Percentiles rank a stretch among this genome's conserved stretches.
phyloP scores from a whole-genome alignment of 1,140 invertebrate species.

The Macrosteles quadrilineatus region DNA sequence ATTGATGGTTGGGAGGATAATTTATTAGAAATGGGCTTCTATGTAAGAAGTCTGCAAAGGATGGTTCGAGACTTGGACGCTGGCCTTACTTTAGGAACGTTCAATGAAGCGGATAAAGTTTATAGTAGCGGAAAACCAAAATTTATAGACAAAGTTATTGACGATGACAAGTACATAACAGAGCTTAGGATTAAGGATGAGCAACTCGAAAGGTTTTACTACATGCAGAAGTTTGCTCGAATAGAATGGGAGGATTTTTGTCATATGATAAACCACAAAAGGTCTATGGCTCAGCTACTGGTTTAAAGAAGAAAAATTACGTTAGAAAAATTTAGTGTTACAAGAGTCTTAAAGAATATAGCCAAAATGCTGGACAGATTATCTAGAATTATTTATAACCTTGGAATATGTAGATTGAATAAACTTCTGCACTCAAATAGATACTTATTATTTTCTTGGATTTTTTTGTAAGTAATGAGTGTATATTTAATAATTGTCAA shows the following conservation, averaged over 20 bases:
- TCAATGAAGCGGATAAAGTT: constrained; percentile 1
- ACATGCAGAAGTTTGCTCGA: neutral
- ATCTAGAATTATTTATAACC: too few relatives aligned
- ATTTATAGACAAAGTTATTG: constrained; percentile 4
- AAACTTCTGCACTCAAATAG: too few relatives aligned
- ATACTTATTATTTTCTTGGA: too few relatives aligned
- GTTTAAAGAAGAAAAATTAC: neutral
- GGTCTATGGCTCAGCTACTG: neutral
- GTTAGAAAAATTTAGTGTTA: too few relatives aligned
- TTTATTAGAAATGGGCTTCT: neutral
- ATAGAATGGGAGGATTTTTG: neutral
- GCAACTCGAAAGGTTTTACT: constrained; percentile 8
- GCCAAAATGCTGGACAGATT: too few relatives aligned
- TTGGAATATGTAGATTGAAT: too few relatives aligned
- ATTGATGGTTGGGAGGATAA: neutral
- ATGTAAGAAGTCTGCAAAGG: constrained; percentile 3
- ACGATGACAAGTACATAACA: neutral
- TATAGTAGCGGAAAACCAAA: neutral
- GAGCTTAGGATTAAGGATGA: neutral
- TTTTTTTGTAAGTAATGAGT: too few relatives aligned
- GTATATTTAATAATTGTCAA: too few relatives aligned
- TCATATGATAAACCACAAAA: neutral
- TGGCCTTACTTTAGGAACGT: neutral
- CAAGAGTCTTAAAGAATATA: too few relatives aligned
- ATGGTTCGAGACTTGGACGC: constrained; percentile 4